A percentile compares a stretch with the other conserved stretches of the same genome.
Evolutionary conservation across 1,140 invertebrate species (phyloP).

Genomic region (Anastrepha ludens): DNA sequence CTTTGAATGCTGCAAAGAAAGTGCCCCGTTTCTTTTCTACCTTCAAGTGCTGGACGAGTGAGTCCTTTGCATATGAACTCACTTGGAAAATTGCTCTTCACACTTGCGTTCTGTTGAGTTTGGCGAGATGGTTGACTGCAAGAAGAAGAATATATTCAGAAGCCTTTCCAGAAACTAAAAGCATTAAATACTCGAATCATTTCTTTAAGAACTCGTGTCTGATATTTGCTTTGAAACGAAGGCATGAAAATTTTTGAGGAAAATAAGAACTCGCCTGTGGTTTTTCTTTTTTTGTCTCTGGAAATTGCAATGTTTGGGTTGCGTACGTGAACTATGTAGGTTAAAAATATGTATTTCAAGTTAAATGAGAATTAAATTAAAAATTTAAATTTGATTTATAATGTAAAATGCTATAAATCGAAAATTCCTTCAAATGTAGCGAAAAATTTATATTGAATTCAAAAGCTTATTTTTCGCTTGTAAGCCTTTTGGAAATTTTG

Average conservation of each 20-base stretch:
- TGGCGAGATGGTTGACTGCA: neutral
- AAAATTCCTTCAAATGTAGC: no score
- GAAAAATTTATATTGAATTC: no score
- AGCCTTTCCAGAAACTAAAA: neutral
- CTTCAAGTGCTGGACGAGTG: neutral
- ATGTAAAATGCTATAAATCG: no score
- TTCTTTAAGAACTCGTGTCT: neutral
- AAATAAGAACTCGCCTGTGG: no score
- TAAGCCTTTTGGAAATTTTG: no score
- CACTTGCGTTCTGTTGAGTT: neutral
- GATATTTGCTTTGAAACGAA: neutral
- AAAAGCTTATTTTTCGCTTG: no score
- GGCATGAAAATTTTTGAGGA: neutral
- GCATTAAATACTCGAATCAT: neutral
- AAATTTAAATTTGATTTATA: no score
- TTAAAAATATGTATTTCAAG: no score
- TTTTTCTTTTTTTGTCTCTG: no score
- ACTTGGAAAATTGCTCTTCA: constrained; percentile 49
- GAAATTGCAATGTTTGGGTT: no score
- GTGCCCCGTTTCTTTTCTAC: neutral
- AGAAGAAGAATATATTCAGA: neutral
- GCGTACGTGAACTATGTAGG: no score
- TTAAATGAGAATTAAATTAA: no score
- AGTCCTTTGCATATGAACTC: constrained; percentile 40
- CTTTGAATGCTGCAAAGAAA: neutral